Percentiles rank a stretch among this genome's conserved stretches.
These are phyloP conservation scores for Cynopterus brachyotis DNA, from an alignment of 2,113 vertebrate genomes.

Conservation along the genomic window DNA sequence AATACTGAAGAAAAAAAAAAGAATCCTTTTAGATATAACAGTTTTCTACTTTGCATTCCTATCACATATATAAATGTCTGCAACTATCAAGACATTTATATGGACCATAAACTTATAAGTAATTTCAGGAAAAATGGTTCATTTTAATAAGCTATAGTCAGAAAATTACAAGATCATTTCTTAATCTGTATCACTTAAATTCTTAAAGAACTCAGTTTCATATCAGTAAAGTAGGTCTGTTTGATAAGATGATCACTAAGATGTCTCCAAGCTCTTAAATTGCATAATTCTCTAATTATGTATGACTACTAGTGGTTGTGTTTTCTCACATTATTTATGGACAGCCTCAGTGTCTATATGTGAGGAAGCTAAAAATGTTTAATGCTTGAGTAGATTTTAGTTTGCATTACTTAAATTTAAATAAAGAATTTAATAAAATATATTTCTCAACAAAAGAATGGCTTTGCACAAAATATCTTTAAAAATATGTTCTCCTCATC, in stretches of 20 bases:
- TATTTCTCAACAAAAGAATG: background rate
- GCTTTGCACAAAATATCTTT: background rate
- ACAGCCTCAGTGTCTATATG: background rate
- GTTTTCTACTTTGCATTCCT: background rate
- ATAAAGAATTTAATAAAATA: background rate
- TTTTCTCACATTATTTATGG: background rate
- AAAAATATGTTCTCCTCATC: background rate
- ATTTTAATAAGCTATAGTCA: background rate
- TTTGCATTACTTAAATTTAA: constrained; percentile 7
- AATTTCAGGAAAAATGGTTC: background rate
- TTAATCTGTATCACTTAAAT: background rate
- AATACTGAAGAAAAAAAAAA: background rate
- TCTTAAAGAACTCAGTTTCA: background rate
- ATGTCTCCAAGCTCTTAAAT: background rate
- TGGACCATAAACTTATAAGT: background rate
- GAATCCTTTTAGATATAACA: background rate
- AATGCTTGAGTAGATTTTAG: background rate
- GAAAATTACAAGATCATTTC: background rate
- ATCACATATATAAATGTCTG: background rate
- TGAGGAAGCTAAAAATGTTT: background rate
- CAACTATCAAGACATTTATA: background rate
- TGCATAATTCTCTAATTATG: background rate
- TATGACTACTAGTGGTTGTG: background rate
- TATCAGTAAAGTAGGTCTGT: background rate
- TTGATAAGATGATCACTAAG: background rate